Conservation (phyloP, 2,888 invertebrate species). For the Drosophila histrio region DNA sequence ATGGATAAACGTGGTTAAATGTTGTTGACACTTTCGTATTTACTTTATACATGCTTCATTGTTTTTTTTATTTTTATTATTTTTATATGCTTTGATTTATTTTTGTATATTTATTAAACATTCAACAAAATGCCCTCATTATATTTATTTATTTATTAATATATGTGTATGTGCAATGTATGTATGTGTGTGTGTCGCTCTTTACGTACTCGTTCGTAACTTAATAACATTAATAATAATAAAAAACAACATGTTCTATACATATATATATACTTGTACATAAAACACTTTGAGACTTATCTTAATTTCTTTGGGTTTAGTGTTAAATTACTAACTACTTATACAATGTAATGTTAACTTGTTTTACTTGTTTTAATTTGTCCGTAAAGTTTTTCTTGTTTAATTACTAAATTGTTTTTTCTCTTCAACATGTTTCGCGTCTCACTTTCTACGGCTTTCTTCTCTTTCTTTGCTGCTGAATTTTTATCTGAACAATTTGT, state of each 20-base stretch:
- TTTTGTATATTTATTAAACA: constrained; percentile 60
- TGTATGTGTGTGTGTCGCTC: constrained; percentile 21
- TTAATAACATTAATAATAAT: constrained; percentile 66
- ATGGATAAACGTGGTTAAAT: constrained; percentile 21
- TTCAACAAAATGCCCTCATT: constrained; percentile 63
- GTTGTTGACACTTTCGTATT: constrained; percentile 27
- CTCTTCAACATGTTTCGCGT: constrained; percentile 20
- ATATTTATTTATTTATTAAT: constrained; percentile 23
- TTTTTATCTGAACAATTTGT: constrained; percentile 75
- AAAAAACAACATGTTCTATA: constrained; percentile 69
- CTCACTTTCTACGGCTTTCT: constrained; percentile 9
- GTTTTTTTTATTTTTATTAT: constrained; percentile 19
- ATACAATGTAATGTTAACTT: constrained; percentile 84
- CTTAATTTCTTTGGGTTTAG: constrained; percentile 51
- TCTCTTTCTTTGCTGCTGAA: constrained; percentile 27
- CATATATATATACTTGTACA: constrained; percentile 49
- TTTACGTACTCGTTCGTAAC: constrained; percentile 52
- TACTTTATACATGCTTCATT: constrained; percentile 19
- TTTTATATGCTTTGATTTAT: constrained; percentile 38
- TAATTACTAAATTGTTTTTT: constrained; percentile 50
- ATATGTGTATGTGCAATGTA: constrained; percentile 32
- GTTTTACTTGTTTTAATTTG: constrained; percentile 83
- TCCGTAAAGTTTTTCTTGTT: constrained; percentile 75
- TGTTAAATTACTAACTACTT: constrained; percentile 83
- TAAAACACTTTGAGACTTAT: constrained; percentile 53